Percentiles rank a stretch among this genome's conserved stretches.
These are phyloP conservation scores for Lepilemur ruficaudatus DNA, from an alignment of 2,797 vertebrate genomes.

Conservation along the genomic window DNA sequence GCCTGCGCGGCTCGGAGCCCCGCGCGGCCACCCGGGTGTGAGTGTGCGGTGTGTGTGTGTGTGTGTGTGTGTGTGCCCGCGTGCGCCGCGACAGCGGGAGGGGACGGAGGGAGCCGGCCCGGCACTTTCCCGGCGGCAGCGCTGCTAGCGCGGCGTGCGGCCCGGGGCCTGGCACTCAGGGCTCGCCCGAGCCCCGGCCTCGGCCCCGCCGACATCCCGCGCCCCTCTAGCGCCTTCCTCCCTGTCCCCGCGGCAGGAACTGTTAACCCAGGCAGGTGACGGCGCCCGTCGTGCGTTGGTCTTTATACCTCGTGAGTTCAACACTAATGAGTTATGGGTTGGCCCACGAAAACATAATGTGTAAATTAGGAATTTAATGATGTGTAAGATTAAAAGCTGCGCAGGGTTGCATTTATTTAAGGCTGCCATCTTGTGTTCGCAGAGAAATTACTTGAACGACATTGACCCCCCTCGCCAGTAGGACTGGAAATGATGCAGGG, in stretches of 20 bases:
- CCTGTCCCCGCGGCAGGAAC: neutral
- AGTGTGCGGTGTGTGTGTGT: neutral
- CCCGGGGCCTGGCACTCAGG: neutral
- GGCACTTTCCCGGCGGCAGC: neutral
- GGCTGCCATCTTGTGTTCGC: conserved; percentile 91
- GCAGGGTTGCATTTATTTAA: conserved; percentile 89
- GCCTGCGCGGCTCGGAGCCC: conserved; percentile 23
- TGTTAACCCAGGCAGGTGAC: conserved; percentile 79
- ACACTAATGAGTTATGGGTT: conserved; percentile 91
- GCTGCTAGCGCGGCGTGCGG: neutral
- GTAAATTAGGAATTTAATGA: conserved; percentile 93
- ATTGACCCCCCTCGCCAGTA: conserved; percentile 79
- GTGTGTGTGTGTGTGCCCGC: accelerated
- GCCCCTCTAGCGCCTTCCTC: neutral
- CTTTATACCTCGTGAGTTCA: conserved; percentile 89
- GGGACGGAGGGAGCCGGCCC: neutral
- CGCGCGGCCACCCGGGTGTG: conserved; percentile 28
- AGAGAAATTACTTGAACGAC: conserved; percentile 87
- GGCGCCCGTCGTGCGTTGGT: conserved; percentile 83
- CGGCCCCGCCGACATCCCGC: neutral
- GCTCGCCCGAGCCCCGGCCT: neutral
- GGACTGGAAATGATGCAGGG: neutral
- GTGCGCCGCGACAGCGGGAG: neutral
- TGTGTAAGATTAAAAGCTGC: conserved; percentile 90
- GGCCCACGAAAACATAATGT: conserved; percentile 91